Evolutionary conservation across 2,888 invertebrate genomes (phyloP).

Genomic region (Drosophila meridionalis): DNA sequence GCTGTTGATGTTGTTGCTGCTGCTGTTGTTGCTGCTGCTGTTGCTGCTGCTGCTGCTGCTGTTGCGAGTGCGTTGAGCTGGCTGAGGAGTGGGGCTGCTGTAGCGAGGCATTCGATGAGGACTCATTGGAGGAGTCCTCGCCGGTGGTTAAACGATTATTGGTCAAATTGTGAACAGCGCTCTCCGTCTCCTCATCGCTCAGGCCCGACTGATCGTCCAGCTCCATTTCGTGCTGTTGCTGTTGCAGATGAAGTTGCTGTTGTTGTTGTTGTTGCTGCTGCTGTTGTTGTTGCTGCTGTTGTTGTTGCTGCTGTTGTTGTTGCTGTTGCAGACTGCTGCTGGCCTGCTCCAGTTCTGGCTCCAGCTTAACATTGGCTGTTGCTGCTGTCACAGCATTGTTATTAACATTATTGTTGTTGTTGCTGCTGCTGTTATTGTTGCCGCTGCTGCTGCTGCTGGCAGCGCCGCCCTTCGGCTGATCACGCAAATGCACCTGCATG

Average conservation of each 20-base stretch:
- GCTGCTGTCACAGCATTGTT: conserved; percentile 26
- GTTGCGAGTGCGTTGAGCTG: conserved; percentile 54
- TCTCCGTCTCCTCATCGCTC: conserved; percentile 74
- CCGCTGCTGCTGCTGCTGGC: conserved; percentile 8
- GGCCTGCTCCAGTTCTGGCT: conserved; percentile 42
- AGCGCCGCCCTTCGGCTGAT: conserved; percentile 69
- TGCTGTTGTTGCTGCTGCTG: conserved; percentile 61
- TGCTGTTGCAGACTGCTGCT: conserved; percentile 42
- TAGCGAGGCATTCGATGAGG: conserved; percentile 81
- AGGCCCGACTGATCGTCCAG: conserved; percentile 75
- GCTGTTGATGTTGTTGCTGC: conserved; percentile 10
- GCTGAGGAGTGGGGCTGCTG: conserved; percentile 65
- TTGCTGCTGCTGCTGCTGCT: conserved; percentile 53
- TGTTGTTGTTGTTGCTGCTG: conserved; percentile 39
- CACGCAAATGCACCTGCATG: conserved; percentile 84
- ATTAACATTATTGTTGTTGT: conserved; percentile 7
- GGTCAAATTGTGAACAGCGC: conserved; percentile 68
- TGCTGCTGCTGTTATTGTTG: conserved; percentile 4
- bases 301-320: conserved; percentile 10
- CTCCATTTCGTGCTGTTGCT: conserved; percentile 57
- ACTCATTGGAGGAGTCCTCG: conserved; percentile 83
- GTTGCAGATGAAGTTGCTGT: conserved; percentile 27
- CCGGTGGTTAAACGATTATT: conserved; percentile 80
- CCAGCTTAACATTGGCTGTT: conserved; percentile 44
- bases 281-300: background rate